Percentiles rank a stretch among this genome's conserved stretches.
These are phyloP conservation scores for Cantharis rustica DNA, from an alignment of 2,888 invertebrate species.

Conservation along the genomic window DNA sequence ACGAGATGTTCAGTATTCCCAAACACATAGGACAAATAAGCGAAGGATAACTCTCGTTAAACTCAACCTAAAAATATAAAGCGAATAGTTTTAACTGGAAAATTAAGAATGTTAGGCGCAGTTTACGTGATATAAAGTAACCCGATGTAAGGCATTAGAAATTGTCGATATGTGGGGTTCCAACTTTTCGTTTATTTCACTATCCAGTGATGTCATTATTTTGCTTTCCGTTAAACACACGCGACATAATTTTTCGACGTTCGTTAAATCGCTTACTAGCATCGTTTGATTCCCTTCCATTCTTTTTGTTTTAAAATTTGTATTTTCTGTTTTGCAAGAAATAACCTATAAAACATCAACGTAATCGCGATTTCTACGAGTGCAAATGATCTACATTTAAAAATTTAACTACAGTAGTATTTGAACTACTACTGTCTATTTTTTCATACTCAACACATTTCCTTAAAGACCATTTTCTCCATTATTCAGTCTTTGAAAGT, in stretches of 20 bases:
- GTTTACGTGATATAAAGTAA: constrained; percentile 3
- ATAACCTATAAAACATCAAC: neutral
- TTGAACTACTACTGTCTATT: no score
- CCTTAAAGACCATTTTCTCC: no score
- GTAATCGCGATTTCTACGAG: no score
- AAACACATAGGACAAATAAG: constrained; percentile 30
- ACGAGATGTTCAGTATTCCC: constrained; percentile 23
- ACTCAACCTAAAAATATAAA: constrained; percentile 13
- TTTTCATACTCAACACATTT: no score
- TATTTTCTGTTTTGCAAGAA: neutral
- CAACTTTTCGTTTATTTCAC: constrained; percentile 4
- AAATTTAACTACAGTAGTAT: no score
- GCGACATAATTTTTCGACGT: constrained; percentile 26
- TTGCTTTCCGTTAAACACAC: constrained; percentile 29
- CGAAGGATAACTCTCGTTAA: constrained; percentile 20
- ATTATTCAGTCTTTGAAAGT: no score
- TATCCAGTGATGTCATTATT: constrained; percentile 16
- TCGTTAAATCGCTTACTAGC: constrained; percentile 14
- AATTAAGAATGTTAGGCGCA: neutral
- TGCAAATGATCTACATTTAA: no score
- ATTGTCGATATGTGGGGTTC: constrained; percentile 12
- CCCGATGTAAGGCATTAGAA: neutral
- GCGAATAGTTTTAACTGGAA: neutral
- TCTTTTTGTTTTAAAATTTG: neutral
- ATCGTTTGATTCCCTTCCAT: neutral